A percentile compares a stretch with the other conserved stretches of the same genome.
These are phyloP conservation scores for Cepaea hortensis DNA, from an alignment of 2,888 invertebrate genomes.

Conservation along the genomic window DNA sequence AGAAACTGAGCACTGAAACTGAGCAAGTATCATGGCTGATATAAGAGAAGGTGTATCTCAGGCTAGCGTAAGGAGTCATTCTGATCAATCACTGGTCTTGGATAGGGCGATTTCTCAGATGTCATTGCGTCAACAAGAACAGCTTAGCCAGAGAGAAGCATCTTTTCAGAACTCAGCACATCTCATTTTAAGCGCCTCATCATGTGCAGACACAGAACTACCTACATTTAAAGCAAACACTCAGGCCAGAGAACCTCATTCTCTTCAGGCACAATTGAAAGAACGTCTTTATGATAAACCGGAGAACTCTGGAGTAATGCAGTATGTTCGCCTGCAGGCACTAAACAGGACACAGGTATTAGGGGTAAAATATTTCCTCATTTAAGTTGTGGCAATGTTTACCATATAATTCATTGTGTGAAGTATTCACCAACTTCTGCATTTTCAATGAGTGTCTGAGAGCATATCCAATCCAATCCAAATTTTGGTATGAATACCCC, in stretches of 20 bases:
- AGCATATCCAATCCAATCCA: too few species aligned
- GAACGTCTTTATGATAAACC: slow-evolving; percentile 66
- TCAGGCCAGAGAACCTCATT: slow-evolving; percentile 51
- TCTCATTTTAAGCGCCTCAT: slow-evolving; percentile 31
- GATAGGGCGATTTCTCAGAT: slow-evolving; percentile 63
- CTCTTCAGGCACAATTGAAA: slow-evolving; percentile 59
- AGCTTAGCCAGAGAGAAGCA: slow-evolving; percentile 32
- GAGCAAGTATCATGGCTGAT: slow-evolving; percentile 37
- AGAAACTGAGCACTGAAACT: neutral
- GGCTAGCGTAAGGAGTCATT: slow-evolving; percentile 60
- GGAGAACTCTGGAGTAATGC: slow-evolving; percentile 63
- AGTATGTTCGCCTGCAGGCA: slow-evolving; percentile 51
- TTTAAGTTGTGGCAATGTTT: neutral
- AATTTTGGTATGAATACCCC: too few species aligned
- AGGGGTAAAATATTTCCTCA: slow-evolving; percentile 24
- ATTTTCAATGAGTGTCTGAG: too few species aligned
- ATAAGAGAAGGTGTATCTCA: slow-evolving; percentile 58
- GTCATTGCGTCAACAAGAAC: slow-evolving; percentile 36
- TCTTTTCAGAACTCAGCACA: slow-evolving; percentile 38
- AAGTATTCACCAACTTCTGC: too few species aligned
- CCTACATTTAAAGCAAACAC: slow-evolving; percentile 39
- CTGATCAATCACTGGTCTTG: slow-evolving; percentile 66
- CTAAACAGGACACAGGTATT: slow-evolving; percentile 23
- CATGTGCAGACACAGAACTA: slow-evolving; percentile 48
- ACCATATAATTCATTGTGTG: too few species aligned